Conservation (phyloP, 2,113 vertebrate genomes). For the Psammodynastes pulverulentus region DNA sequence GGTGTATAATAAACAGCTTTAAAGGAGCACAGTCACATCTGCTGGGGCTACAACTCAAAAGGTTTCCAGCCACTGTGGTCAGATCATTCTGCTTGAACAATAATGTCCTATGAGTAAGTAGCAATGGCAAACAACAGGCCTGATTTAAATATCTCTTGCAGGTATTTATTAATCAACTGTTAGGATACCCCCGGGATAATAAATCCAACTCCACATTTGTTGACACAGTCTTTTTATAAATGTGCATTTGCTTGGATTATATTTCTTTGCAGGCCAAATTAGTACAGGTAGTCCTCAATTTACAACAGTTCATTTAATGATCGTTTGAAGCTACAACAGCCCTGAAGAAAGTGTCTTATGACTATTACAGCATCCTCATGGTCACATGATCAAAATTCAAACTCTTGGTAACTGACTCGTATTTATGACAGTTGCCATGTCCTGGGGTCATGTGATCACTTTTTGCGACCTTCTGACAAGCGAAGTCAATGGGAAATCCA, state of each 20-base stretch:
- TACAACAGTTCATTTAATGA: background rate
- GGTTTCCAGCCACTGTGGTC: background rate
- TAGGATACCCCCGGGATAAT: background rate
- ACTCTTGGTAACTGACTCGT: no score
- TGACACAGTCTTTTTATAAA: background rate
- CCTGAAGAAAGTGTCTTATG: background rate
- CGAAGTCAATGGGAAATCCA: background rate
- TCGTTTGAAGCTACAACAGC: background rate
- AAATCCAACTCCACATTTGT: background rate
- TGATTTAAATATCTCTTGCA: background rate
- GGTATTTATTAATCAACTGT: background rate
- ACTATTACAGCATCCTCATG: background rate
- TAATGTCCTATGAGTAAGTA: background rate
- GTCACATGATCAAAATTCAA: background rate
- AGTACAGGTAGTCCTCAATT: background rate
- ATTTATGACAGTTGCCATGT: background rate
- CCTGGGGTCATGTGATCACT: background rate
- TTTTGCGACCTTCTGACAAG: background rate
- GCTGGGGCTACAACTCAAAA: background rate
- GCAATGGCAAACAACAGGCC: background rate
- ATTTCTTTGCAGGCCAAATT: background rate
- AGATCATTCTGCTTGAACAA: background rate
- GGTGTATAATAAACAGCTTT: background rate
- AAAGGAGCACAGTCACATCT: background rate
- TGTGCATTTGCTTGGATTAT: background rate